Percentiles rank a stretch among this genome's conserved stretches.
phyloP scores from a whole-genome alignment of 2,113 vertebrate genomes.

The Serilophus lunatus region DNA sequence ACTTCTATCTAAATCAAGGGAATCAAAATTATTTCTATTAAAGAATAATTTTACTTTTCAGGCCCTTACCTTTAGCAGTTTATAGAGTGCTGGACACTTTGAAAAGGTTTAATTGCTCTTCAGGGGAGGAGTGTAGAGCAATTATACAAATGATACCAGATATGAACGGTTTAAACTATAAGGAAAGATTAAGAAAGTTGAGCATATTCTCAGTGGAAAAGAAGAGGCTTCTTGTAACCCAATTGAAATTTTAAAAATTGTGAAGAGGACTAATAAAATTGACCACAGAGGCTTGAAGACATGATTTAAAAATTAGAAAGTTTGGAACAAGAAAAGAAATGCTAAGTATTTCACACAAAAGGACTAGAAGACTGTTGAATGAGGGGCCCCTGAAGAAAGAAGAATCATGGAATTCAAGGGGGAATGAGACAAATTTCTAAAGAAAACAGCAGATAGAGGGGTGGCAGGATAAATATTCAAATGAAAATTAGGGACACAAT shows the following conservation, averaged over 20 bases:
- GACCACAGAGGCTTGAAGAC: constrained; percentile 67
- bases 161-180: constrained; percentile 54
- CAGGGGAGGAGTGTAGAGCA: constrained; percentile 47
- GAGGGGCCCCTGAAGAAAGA: constrained; percentile 73
- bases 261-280: constrained; percentile 67
- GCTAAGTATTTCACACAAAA: constrained; percentile 66
- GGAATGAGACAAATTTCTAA: constrained; percentile 73
- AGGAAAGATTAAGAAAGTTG: constrained; percentile 57
- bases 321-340: constrained; percentile 50
- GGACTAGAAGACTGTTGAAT: constrained; percentile 71
- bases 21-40: constrained; percentile 36
- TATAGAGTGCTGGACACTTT: constrained; percentile 54
- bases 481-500: constrained; percentile 55
- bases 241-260: constrained; percentile 69
- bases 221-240: constrained; percentile 55
- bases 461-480: constrained; percentile 36
- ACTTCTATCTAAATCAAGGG: constrained; percentile 21
- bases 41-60: constrained; percentile 46
- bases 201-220: constrained; percentile 69
- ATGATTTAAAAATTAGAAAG: constrained; percentile 74
- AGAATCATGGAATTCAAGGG: constrained; percentile 70
- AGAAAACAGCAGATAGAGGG: constrained; percentile 56
- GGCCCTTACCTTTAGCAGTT: constrained; percentile 40
- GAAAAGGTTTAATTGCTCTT: constrained; percentile 70
- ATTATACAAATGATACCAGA: constrained; percentile 68